Conservation (phyloP, 2,888 invertebrate species). For the Erannis defoliaria region DNA sequence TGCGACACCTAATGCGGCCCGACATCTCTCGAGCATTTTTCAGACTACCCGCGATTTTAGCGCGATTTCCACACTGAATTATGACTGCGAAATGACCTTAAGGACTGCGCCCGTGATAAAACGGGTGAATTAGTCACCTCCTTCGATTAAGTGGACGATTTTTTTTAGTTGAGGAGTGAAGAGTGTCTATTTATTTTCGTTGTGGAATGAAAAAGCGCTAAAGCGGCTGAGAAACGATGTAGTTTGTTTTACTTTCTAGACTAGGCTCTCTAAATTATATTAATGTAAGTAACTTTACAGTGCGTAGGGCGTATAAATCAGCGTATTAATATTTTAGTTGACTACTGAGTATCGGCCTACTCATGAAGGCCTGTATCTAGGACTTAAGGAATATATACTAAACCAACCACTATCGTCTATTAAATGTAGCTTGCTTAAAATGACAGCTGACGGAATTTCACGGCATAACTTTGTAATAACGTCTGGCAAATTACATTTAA, state of each 20-base stretch:
- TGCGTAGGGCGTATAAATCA: no score
- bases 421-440: no score
- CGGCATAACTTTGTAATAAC: no score
- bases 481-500: no score
- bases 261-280: no score
- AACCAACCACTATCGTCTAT: no score
- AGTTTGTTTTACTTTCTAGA: slow-evolving; percentile 2
- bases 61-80: slow-evolving; percentile 44
- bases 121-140: slow-evolving; percentile 40
- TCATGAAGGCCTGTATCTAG: no score
- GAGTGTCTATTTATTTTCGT: slow-evolving; percentile 23
- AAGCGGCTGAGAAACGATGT: neutral
- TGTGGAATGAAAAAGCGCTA: slow-evolving; percentile 1
- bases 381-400: no score
- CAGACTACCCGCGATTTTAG: slow-evolving; percentile 53
- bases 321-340: no score
- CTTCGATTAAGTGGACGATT: slow-evolving; percentile 36
- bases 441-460: no score
- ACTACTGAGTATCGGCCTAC: no score
- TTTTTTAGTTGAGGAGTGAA: slow-evolving; percentile 21
- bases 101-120: slow-evolving; percentile 42
- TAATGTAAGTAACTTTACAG: no score
- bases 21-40: slow-evolving; percentile 67
- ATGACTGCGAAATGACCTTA: slow-evolving; percentile 44
- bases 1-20: slow-evolving; percentile 71